Evolutionary conservation across 2,888 invertebrate species (phyloP), one percentile per base, ranked within the genome.

Genomic region (Sesia apiformis): DNA sequence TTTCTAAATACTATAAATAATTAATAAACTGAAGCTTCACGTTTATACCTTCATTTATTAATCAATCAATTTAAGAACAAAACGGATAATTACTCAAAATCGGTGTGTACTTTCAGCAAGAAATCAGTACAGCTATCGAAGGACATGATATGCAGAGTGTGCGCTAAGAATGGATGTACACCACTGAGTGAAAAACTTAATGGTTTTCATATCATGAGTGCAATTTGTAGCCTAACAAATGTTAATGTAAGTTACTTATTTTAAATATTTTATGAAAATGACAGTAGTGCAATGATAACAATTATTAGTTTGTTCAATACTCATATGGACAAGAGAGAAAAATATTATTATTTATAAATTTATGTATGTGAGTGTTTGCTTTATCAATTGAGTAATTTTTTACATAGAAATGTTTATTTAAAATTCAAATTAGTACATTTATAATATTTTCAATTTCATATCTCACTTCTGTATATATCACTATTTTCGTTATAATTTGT

Each of bases 91-190:
- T 51, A 8, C 8, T 6, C 42, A 42, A 7, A 23, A 42, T 42
- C 7, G 7, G 38, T 50, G 7, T 40, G 38, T 23, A 54, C 65
- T 79, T 66, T 50, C 69, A 85, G 85, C 55, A 76, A 75, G 53
- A 71, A 71, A 54, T 67, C 62, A 53, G 65, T 76, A 6, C 64
- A 69, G 38, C 64, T 88, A 57, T 70, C 78, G 4, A 81, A 78
- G 57, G 82, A 82, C 46, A 76, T 78, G 73, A 77, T 89, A 60
- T 89, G 89, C 57, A 72, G 89, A 63, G 80, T 85, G 3, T 89
- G 89, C 72, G 86, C 78, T 23, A 76, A 71, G 58, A 76, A 70
- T 67, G 88, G 79, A 1, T 80, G 74, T 57, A 85, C 78, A 53
- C 81, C 84, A 39, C 62, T 89, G 6, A 76, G 66, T 62, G 81